Base-by-base conservation (phyloP, 2,113 vertebrate genomes). In the Daphoenositta chrysoptera region DNA sequence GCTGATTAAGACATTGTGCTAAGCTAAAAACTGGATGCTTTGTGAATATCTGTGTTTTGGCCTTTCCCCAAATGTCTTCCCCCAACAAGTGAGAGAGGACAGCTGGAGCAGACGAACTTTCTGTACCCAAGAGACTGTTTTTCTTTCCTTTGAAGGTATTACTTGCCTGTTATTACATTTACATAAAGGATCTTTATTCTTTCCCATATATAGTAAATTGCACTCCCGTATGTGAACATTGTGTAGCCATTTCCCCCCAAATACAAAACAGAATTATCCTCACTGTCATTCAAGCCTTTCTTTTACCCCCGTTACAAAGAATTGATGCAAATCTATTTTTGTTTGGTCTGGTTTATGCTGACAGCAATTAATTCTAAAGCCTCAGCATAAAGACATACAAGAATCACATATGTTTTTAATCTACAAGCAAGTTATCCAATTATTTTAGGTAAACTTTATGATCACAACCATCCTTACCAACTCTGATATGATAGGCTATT, bases 381-480 rank as follows among this genome's bases (percentile, higher is more conserved):
- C 94, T 92, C 72, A 91, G 93, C 88, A 92, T 66, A 93, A 93
- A 96, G 94, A 89, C 75, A 89, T 93, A 88, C 47, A 94, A 83
- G 69, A 81, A 90, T 92, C 88, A 93, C 96, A 97, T 86, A 91
- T 96, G 97, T 79, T 97, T 96, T 96, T 91, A 93, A 96, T 97
- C 95, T 94, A 81, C 83, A 93, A 91, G 94, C 81, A 96, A 93
- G 81, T 97, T 97, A 97, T 96, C 92, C 95, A 96, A 97, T 97
- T 97, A 96, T 97, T 97, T 96, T 96, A 96, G 94, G 85, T 97
- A 97, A 97, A 96, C 96, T 93, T 96, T 88, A 96, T 95, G 96
- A 97, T 97, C 90, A 94, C 83, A 97, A 94, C 94, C 95, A 97
- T 94, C 95, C 94, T 86, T 97, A 95, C 88, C 81, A 95, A 91